Conservation (phyloP, 2,888 invertebrate species). For the Drosophila quinaria region DNA sequence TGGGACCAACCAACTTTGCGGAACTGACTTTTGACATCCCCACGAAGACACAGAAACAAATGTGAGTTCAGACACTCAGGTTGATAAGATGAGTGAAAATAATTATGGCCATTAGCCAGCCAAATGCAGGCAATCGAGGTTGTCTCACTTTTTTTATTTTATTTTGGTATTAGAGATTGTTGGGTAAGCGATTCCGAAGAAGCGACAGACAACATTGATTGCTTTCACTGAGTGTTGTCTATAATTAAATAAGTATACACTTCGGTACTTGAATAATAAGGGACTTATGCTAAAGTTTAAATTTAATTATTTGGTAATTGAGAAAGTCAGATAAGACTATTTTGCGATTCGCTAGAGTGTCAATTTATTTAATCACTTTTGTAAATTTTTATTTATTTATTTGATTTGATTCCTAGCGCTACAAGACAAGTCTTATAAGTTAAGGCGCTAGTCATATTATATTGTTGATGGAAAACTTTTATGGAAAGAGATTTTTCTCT, state of each 20-base stretch:
- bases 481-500: too few relatives aligned
- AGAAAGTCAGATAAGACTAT: background rate
- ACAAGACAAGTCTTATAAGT: too few relatives aligned
- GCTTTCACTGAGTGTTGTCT: conserved; percentile 20
- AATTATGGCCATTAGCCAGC: conserved; percentile 74
- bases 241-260: background rate
- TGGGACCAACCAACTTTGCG: conserved; percentile 56
- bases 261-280: background rate
- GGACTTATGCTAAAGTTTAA: background rate
- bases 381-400: too few relatives aligned
- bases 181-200: conserved; percentile 24
- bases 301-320: background rate
- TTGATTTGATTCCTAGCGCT: too few relatives aligned
- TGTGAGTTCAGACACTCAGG: conserved; percentile 64
- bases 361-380: too few relatives aligned
- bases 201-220: conserved; percentile 9
- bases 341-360: too few relatives aligned
- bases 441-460: too few relatives aligned
- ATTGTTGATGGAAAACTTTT: too few relatives aligned
- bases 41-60: conserved; percentile 40
- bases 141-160: conserved; percentile 25
- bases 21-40: conserved; percentile 29
- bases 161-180: background rate
- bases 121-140: conserved; percentile 47
- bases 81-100: conserved; percentile 77